Conservation (phyloP, 2,113 vertebrate species). For the Tonatia bakeri region DNA sequence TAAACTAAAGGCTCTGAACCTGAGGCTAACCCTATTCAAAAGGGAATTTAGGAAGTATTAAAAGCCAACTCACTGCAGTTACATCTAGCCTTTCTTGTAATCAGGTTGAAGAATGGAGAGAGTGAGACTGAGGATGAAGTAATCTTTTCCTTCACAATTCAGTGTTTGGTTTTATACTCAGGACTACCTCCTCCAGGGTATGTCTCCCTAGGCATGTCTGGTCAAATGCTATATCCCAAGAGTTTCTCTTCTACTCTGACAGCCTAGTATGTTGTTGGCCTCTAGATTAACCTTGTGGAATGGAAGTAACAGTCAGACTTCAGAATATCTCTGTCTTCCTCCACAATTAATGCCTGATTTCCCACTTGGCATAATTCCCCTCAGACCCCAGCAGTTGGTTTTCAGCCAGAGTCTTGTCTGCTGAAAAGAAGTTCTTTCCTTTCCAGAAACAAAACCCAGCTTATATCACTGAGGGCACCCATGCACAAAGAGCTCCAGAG, state of each 20-base stretch:
- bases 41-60: background rate
- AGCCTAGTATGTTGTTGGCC: background rate
- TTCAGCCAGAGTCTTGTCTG: background rate
- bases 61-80: background rate
- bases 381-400: background rate
- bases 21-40: background rate
- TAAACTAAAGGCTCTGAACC: background rate
- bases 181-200: background rate
- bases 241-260: background rate
- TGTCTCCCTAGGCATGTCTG: background rate
- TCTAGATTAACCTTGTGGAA: background rate
- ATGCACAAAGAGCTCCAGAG: background rate
- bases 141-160: background rate
- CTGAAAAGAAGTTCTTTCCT: background rate
- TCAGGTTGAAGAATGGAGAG: background rate
- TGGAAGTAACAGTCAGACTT: background rate
- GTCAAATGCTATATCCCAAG: background rate
- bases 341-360: background rate
- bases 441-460: background rate
- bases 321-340: background rate
- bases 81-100: background rate
- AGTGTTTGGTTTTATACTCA: background rate
- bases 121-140: rapidly evolving
- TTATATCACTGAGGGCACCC: background rate
- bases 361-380: background rate